phyloP scores from a whole-genome alignment of 2,797 vertebrate species.

The Pristis pectinata region DNA sequence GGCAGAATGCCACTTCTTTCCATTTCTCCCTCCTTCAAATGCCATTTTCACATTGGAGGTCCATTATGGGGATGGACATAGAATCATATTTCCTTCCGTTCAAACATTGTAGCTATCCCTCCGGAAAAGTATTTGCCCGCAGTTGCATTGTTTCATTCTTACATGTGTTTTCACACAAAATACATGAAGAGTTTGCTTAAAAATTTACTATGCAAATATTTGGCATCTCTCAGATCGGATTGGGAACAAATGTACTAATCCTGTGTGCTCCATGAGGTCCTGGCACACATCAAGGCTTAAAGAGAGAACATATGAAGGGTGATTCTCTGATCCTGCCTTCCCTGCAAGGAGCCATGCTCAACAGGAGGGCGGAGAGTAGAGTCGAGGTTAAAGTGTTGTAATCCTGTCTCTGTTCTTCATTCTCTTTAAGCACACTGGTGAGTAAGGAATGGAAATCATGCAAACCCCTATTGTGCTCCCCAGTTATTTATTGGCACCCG shows the following conservation, averaged over 20 bases:
- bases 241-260: slow-evolving; percentile 20
- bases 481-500: neutral
- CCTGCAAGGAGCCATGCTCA: neutral
- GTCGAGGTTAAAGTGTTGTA: neutral
- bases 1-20: neutral
- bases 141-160: neutral
- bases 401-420: neutral
- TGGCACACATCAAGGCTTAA: neutral
- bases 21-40: neutral
- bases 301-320: slow-evolving; percentile 12
- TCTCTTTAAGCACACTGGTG: neutral
- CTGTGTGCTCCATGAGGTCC: neutral
- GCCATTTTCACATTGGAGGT: neutral
- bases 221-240: neutral
- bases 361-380: neutral
- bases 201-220: neutral
- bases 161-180: neutral
- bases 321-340: neutral
- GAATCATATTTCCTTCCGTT: neutral
- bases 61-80: too few relatives aligned
- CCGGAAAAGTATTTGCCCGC: neutral
- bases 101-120: neutral
- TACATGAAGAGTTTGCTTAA: neutral
- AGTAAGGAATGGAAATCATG: neutral
- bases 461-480: neutral